Conservation (phyloP, 2,888 invertebrate species). For the Capitulum mitella region DNA sequence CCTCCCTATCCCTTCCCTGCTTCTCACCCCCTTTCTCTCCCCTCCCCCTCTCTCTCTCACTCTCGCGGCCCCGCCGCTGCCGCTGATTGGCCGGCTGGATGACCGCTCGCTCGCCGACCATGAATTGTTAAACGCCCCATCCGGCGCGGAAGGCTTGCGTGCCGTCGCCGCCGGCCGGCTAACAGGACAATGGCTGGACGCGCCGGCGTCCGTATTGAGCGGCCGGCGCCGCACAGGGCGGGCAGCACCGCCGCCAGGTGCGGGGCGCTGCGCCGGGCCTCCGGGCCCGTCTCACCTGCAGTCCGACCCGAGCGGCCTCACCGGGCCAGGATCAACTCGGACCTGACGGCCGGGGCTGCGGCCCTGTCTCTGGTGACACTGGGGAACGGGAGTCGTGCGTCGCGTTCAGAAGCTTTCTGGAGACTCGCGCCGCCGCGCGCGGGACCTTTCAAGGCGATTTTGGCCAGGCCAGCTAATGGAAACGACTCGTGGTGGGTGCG, state of each 20-base stretch:
- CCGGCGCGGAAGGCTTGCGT: not conserved
- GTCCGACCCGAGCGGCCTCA: no score
- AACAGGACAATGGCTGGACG: not conserved
- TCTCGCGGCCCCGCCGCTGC: not conserved
- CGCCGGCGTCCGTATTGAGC: slow-evolving; percentile 5
- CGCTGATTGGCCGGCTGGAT: not conserved
- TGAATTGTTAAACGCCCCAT: not conserved
- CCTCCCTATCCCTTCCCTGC: no score
- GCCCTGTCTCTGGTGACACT: no score
- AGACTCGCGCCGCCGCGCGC: no score
- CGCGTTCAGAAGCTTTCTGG: no score
- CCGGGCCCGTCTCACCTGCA: no score
- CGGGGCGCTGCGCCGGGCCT: not conserved
- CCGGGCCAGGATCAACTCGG: no score
- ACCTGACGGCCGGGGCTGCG: no score
- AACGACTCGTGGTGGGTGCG: no score
- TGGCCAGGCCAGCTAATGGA: no score
- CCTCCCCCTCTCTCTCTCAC: not conserved
- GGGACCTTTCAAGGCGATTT: no score
- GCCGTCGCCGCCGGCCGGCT: not conserved
- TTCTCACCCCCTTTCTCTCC: not conserved
- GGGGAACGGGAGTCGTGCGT: no score
- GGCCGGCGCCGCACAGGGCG: not conserved
- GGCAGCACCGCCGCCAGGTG: not conserved
- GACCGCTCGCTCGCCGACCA: not conserved